Evolutionary conservation across 2,888 invertebrate species (phyloP), one percentile per base, ranked within the genome.

Genomic region (Ctena decussata): DNA sequence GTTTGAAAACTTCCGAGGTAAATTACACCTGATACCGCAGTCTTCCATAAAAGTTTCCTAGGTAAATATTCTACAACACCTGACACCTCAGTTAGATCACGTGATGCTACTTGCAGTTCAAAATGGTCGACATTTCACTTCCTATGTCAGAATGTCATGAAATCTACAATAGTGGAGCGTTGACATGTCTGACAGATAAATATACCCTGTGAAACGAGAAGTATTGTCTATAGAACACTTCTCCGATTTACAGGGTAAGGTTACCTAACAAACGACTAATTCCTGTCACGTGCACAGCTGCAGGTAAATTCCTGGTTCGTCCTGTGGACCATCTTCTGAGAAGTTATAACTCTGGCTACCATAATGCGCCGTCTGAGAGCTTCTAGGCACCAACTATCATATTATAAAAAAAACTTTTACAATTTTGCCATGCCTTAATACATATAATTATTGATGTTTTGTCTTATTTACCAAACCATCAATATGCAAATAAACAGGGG

Each of bases 171-270:
- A 32, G 21, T 65, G 27, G 32, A 35, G 32, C n/a, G 49, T 8
- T n/a, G 39, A 37, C 27, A 73, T 72, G 41, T 73, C 91, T 89
- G 89, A 84, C 79, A 88, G 88, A 91, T 91, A 90, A 94, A 93
- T 92, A 93, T 93, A 94, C 93, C 93, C 93, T 94, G 93, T 93
- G 93, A 94, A 94, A 94, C 93, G 93, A 94, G 93, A 94, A 94
- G 91, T 92, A 41, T 44, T 44, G 75, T 81, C 35, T 37, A 72
- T 69, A 27, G 73, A 60, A 85, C 80, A 93, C 93, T 94, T 94
- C 94, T 94, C 93, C 92, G 93, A 92, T 93, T 93, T 86, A 94
- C 94, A 94, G 94, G 94, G 94, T 94, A 94, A 94, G 93, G 70
- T 86, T 87, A 92, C 92, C 75, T 76, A 80, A 46, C 57, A 60